Base-by-base conservation (phyloP, 92 coral and sea anemone species). In the Muricea muricata region DNA sequence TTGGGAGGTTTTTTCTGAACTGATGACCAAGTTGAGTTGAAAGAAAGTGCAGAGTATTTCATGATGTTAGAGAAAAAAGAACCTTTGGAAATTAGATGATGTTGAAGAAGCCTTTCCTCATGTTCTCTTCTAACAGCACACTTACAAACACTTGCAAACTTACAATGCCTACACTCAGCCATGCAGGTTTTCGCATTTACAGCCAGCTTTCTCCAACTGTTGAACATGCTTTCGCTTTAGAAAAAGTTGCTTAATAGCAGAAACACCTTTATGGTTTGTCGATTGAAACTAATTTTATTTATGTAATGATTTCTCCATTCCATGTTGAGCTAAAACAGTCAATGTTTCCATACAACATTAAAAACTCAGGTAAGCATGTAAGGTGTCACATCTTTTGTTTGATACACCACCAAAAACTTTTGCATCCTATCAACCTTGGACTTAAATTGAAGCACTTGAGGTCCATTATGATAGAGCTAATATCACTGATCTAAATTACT, bases 251-350 rank as follows among this genome's bases (percentile, higher is more conserved):
- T 75, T 65, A 3, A 85, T 30, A 35, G 92, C 90, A 65, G 81
- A 7, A 32, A 89, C 72, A 55, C 91, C 91, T 66, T 79, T 76
- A 37, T 88, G 93, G 63, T 86, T 89, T 0, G 90, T 65, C 4
- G 88, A 82, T 18, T 91, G 66, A 72, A 90, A 86, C 57, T 81
- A 86, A 37, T 86, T 75, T 54, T 84, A 7, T 70, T 89, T 15
- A 50, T 67, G 80, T 77, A 88, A 90, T 86, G 77, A 87, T 40
- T 90, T 90, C 57, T 87, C 88, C 85, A 89, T 80, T 3, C 90
- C 90, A 12, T 82, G 91, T 78, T 82, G 86, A n/a, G 76, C n/a
- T 90, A 57, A 63, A 90, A 35, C 67, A 35, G 31, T 86, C 86
- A 37, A 86, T 57, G 41, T 82, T 90, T 71, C 37, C 14, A 52